Evolutionary conservation across 2,797 vertebrate species (phyloP).

Genomic region (Cynodonichthys magdalenae): DNA sequence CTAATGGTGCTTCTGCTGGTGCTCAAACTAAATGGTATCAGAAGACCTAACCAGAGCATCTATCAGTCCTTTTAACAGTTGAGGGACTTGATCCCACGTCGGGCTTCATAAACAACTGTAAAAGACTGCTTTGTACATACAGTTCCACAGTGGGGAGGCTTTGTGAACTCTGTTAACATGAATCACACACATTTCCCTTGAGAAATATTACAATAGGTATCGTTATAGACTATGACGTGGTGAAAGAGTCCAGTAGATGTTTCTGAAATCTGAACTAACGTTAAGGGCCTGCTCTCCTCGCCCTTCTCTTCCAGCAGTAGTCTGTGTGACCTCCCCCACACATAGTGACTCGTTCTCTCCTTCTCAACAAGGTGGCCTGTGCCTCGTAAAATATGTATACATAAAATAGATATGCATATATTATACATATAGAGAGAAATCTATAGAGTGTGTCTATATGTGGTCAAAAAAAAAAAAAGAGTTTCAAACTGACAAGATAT

Average conservation of each 20-base stretch:
- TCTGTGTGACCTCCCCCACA: constrained; percentile 65
- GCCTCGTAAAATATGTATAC: constrained; percentile 90
- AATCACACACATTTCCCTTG: constrained; percentile 34
- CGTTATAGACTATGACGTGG: constrained; percentile 42
- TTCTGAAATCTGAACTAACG: constrained; percentile 16
- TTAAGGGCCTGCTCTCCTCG: constrained; percentile 29
- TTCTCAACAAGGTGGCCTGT: constrained; percentile 91
- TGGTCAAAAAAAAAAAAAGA: constrained; percentile 78
- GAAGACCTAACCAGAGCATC: constrained; percentile 64
- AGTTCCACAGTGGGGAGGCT: constrained; percentile 42
- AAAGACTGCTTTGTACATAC: constrained; percentile 71
- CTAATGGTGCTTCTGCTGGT: constrained; percentile 84
- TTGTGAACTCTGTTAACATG: constrained; percentile 30
- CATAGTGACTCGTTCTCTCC: constrained; percentile 85
- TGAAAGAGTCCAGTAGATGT: constrained; percentile 55
- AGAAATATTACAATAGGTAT: constrained; percentile 50
- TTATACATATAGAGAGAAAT: constrained; percentile 80
- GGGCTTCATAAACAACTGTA: constrained; percentile 54
- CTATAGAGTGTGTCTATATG: constrained; percentile 80
- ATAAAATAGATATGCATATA: constrained; percentile 81
- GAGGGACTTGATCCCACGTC: constrained; percentile 52
- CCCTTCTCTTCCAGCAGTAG: constrained; percentile 58
- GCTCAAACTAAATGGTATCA: constrained; percentile 77
- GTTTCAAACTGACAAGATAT: constrained; percentile 72
- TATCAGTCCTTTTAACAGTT: constrained; percentile 61